Base-by-base conservation (phyloP, 2,113 vertebrate species). In the Eidolon helvum region DNA sequence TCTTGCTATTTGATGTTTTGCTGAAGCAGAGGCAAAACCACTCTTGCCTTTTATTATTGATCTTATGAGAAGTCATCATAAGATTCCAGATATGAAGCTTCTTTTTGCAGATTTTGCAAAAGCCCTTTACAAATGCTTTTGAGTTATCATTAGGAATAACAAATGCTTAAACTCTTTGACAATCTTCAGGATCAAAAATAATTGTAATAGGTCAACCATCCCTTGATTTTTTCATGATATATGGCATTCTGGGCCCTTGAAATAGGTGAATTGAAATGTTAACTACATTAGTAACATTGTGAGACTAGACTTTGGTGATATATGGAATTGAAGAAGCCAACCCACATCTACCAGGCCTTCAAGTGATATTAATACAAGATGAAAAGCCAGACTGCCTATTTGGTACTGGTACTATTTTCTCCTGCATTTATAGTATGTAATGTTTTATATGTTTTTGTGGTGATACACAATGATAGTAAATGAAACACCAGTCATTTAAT, bases 171-270 rank as follows among this genome's bases (percentile, higher is more conserved):
- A 83, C 26, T 91, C 45, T 86, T 79, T 38, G 74, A 96, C 6
- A 50, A 55, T 84, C 45, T 91, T 80, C 90, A 33, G 30, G 24
- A 93, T 87, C n/a, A 88, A 96, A 90, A 97, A 92, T 89, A 89
- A 83, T 35, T 93, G 30, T 28, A 90, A n/a, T 90, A 89, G 96
- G 63, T 92, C 65, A 75, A 63, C 9, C 2, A 78, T 53, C 19
- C n/a, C 33, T 63, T 77, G 35, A 87, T 85, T 72, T 59, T 96
- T 88, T 55, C 40, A 77, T 74, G 55, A 93, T 79, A 75, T 33
- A 66, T 92, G 55, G 16, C 19, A 82, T 74, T 48, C 33, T 33
- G 12, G 26, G 24, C 26, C 5, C 45, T 80, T 75, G 50, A 86
- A 78, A 89, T 94, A 65, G 88, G 30, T 35, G 53, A 55, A 94